Evolutionary conservation across 2,113 vertebrate species (phyloP).

Genomic region (Malurus cyaneus): DNA sequence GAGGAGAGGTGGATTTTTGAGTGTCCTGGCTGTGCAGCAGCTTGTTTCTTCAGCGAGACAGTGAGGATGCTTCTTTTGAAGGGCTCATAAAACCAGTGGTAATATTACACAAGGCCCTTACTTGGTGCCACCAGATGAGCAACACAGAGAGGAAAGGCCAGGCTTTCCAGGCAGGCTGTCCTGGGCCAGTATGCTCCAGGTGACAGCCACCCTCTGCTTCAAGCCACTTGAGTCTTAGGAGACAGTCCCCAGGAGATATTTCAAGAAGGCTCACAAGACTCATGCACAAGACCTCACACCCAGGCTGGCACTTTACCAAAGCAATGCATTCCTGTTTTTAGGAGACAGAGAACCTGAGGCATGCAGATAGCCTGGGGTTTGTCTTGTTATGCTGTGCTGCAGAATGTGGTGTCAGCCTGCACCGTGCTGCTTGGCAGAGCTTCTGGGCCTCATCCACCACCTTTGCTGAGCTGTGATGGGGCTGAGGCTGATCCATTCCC

Average conservation of each 20-base stretch:
- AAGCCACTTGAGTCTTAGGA: not conserved
- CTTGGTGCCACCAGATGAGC: not conserved
- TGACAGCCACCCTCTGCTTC: not conserved
- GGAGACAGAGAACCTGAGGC: not conserved
- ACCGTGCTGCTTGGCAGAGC: not conserved
- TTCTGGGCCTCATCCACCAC: not conserved
- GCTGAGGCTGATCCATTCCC: not conserved
- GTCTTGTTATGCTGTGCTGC: not conserved
- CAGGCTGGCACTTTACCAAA: not conserved
- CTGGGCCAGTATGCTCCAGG: not conserved
- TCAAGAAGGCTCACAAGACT: not conserved
- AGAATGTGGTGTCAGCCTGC: not conserved
- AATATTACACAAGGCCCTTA: accelerated
- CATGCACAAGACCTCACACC: not conserved
- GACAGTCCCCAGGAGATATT: not conserved
- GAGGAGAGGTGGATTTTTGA: not conserved
- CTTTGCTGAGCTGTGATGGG: not conserved
- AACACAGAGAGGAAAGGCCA: not conserved
- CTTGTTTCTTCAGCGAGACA: not conserved
- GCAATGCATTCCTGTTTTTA: not conserved
- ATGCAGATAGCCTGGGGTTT: not conserved
- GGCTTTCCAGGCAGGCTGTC: not conserved
- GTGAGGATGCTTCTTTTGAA: not conserved
- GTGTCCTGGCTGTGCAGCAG: not conserved
- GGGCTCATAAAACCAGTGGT: not conserved